A percentile compares a stretch with the other conserved stretches of the same genome.
phyloP scores from a whole-genome alignment of 2,888 invertebrate species.

The Cybosia mesomella region DNA sequence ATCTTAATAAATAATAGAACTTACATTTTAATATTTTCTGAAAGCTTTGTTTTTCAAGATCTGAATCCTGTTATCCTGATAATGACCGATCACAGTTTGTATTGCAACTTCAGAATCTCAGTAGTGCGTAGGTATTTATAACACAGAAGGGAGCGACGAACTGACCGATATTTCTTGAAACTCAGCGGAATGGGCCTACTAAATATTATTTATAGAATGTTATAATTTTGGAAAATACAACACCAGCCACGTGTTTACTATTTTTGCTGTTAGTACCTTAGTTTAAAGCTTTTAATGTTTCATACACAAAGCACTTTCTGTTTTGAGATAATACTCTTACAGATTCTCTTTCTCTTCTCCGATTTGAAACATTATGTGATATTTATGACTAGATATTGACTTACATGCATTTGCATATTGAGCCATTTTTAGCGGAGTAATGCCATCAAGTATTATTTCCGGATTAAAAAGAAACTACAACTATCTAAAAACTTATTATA shows the following conservation, averaged over 20 bases:
- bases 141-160: slow-evolving; percentile 21
- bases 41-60: not conserved
- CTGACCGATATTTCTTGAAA: slow-evolving; percentile 18
- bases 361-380: not conserved
- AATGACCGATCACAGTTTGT: slow-evolving; percentile 21
- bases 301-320: not conserved
- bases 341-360: not conserved
- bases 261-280: not conserved
- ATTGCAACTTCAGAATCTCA: slow-evolving; percentile 17
- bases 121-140: slow-evolving; percentile 28
- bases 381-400: not conserved
- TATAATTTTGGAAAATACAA: not conserved
- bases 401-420: too few relatives aligned
- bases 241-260: not conserved
- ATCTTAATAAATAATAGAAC: slow-evolving; percentile 9
- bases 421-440: too few relatives aligned
- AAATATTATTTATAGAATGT: slow-evolving; percentile 14
- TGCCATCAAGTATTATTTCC: too few relatives aligned
- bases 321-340: not conserved
- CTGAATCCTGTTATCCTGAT: slow-evolving; percentile 4
- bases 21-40: slow-evolving; percentile 1
- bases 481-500: not conserved
- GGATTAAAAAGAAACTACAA: too few relatives aligned
- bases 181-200: slow-evolving; percentile 15
- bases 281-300: not conserved